Evolutionary conservation across 2,797 vertebrate species (phyloP), one percentile per base, ranked within the genome.

Genomic region (Lindbergichthys nudifrons): DNA sequence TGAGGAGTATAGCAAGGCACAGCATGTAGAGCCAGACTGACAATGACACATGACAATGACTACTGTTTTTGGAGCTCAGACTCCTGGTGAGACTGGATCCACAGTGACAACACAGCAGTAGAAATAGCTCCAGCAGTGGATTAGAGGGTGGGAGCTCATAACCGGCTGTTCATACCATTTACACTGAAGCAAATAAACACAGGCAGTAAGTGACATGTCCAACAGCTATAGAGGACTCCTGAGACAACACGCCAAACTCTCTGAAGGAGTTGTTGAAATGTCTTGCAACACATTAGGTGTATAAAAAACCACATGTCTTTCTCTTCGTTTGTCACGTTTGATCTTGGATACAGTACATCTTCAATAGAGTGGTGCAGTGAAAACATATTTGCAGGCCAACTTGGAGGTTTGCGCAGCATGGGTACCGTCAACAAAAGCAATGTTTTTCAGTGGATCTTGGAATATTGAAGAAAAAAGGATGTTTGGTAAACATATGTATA

Each of bases 121-220:
- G 80, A 87, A 91, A 89, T 89, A 92, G 87, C 85, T 82, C 62
- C 78, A 66, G 74, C 61, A 64, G 82, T 71, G 81, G 79, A 87
- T 89, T 81, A 82, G 80, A 84, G 39, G 52, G 73, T 73, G 80
- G 75, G 83, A 79, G 64, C 71, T 85, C 81, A 79, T 84, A 80
- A 82, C 69, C 63, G 64, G 21, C 72, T 83, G 74, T 10, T 87
- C 69, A 15, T 70, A 68, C 61, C 81, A 75, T 83, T 90, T 87
- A 86, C 47, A 70, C 63, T 62, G 64, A 79, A 65, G 79, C 66
- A 84, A 75, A 85, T 75, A 83, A 86, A 90, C 74, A 79, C 64
- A 73, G 80, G 68, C 69, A 80, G 70, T 63, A 64, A 81, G 75
- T 66, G 84, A 88, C 65, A 79, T 64, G 79, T 85, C 81, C 75